phyloP scores from a whole-genome alignment of 1,140 invertebrate species.

The Solenopsis fugax region DNA sequence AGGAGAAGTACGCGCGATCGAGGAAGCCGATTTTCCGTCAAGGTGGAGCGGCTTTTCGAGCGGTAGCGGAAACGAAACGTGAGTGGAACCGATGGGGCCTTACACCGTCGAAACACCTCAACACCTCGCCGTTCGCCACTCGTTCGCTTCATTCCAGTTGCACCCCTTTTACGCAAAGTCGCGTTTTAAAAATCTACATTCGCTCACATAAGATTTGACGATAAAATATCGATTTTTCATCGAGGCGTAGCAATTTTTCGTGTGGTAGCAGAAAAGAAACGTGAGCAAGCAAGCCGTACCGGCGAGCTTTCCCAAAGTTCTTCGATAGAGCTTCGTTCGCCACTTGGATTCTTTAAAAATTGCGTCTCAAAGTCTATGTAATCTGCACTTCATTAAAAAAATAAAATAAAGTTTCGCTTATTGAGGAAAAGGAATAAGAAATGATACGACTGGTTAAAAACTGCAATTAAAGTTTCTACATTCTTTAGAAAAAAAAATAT shows the following conservation, averaged over 20 bases:
- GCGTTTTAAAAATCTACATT: not conserved
- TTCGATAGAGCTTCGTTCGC: not conserved
- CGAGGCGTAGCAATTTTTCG: not conserved
- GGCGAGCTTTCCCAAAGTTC: not conserved
- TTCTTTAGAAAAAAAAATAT: not conserved
- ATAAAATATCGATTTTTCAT: not conserved
- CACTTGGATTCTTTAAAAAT: not conserved
- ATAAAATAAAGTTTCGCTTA: not conserved
- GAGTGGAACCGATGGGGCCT: conserved; percentile 36
- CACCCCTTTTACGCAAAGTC: not conserved
- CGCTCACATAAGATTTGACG: not conserved
- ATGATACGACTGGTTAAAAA: not conserved
- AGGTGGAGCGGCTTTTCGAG: conserved; percentile 52
- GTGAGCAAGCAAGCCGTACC: not conserved
- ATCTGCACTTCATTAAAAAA: not conserved
- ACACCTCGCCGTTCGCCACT: not conserved
- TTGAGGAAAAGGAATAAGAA: not conserved
- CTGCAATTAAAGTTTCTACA: not conserved
- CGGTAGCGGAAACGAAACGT: conserved; percentile 30
- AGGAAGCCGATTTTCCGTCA: not conserved
- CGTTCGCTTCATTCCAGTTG: not conserved
- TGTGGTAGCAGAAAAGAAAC: not conserved
- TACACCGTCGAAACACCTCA: not conserved
- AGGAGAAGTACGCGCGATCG: conserved; percentile 11
- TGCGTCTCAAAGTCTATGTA: not conserved